Conservation (phyloP, 1,140 invertebrate species). For the Heterodera carotae region DNA sequence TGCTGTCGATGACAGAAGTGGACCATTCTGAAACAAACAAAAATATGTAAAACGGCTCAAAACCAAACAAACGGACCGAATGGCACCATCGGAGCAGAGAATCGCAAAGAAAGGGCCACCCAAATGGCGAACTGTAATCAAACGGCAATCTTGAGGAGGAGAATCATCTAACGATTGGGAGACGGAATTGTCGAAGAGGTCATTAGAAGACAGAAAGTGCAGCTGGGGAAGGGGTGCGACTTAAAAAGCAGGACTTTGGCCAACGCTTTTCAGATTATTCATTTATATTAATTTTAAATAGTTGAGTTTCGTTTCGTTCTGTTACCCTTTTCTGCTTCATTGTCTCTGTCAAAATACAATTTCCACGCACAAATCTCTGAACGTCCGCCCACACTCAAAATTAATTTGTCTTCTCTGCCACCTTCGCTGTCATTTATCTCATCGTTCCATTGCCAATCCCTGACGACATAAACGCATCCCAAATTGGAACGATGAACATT, state of each 20-base stretch:
- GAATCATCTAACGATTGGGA: background rate
- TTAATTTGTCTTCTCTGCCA: background rate
- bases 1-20: background rate
- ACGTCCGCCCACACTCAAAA: constrained; percentile 16
- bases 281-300: too few relatives aligned
- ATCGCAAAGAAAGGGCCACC: background rate
- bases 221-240: background rate
- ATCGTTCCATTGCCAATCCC: background rate
- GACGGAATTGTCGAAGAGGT: background rate
- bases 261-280: too few relatives aligned
- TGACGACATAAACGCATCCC: constrained; percentile 11
- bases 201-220: constrained; percentile 1
- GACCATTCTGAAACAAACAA: background rate
- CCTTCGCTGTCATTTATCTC: background rate
- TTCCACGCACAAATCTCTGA: constrained; percentile 12
- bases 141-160: constrained; percentile 1
- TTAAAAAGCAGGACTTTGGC: background rate
- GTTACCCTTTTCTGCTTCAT: background rate
- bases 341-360: background rate
- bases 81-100: constrained; percentile 13
- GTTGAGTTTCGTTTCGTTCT: too few relatives aligned
- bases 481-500: constrained; percentile 16
- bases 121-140: constrained; percentile 12
- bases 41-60: background rate
- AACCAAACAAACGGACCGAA: constrained; percentile 6